Evolutionary conservation across 2,113 vertebrate genomes (phyloP), one percentile per base, ranked within the genome.

Genomic region (Lathamus discolor): DNA sequence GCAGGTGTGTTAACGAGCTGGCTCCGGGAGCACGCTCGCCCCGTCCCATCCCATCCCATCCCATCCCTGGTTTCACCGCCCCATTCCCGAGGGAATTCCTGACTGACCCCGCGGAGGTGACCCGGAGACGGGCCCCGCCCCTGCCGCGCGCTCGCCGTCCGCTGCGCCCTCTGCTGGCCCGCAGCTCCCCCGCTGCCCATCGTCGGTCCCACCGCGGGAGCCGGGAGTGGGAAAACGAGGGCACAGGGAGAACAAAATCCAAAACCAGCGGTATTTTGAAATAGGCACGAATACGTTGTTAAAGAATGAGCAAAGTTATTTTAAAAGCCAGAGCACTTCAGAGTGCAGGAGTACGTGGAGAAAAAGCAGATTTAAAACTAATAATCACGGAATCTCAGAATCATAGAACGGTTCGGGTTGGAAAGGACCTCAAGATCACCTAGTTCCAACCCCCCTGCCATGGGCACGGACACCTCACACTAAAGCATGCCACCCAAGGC

Each of bases 121-220:
- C 20, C 57, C 57, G 57, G 13, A 33, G 33, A 23, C 57, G 13
- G 20, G 33, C 4, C 57, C 20, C 7, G 57, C 33, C 57, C 66
- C 31, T n/a, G 43, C 66, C 66, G 7, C 31, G 67, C 68, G 41
- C 13, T 20, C 57, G 85, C 49, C 46, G 85, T 68, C 57, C 68
- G 70, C 63, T 63, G 79, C 87, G 79, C 87, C 87, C 87, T 90
- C 79, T 83, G 87, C 72, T 66, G 79, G 88, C 35, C 24, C 19
- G 57, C 57, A n/a, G 57, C 57, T 59, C 20, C 33, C 6, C 33
- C 13, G 33, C 57, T n/a, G 57, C 33, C 20, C 57, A n/a, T 23
- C 4, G 57, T 13, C 57, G 33, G 15, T 15, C 33, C 20, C 22
- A 23, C 33, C 33, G 33, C 57, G 20, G 20, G 33, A 59, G 15